Evolutionary conservation across 2,113 vertebrate genomes (phyloP).

Genomic region (Planiliza haematocheilus): DNA sequence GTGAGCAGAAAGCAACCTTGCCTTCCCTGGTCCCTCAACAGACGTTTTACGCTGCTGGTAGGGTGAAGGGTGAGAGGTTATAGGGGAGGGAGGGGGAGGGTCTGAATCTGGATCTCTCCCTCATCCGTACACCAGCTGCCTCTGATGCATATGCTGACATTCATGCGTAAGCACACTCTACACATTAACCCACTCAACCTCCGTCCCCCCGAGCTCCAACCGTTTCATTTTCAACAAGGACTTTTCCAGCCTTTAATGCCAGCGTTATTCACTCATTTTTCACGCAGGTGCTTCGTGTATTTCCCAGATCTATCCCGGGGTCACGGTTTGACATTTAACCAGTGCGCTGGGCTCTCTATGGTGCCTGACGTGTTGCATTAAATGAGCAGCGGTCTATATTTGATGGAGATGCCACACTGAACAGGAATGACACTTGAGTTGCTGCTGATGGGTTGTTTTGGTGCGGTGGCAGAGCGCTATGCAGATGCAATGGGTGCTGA

Average conservation of each 20-base stretch:
- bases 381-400: slow-evolving; percentile 19
- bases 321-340: slow-evolving; percentile 59
- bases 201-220: slow-evolving; percentile 39
- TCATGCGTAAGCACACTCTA: slow-evolving; percentile 68
- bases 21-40: slow-evolving; percentile 59
- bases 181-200: slow-evolving; percentile 71
- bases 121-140: slow-evolving; percentile 75
- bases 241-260: slow-evolving; percentile 49
- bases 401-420: slow-evolving; percentile 25
- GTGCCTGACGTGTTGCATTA: slow-evolving; percentile 38
- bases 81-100: slow-evolving; percentile 50
- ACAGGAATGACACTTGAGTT: slow-evolving; percentile 13
- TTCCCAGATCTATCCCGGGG: slow-evolving; percentile 42
- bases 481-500: slow-evolving; percentile 48
- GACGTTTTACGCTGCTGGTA: slow-evolving; percentile 70
- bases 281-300: slow-evolving; percentile 62
- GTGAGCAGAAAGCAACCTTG: slow-evolving; percentile 70
- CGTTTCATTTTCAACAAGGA: slow-evolving; percentile 57
- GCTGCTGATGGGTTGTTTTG: slow-evolving; percentile 24
- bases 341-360: not conserved
- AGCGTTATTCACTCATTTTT: slow-evolving; percentile 42
- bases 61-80: slow-evolving; percentile 75
- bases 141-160: slow-evolving; percentile 59
- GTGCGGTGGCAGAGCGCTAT: slow-evolving; percentile 1
- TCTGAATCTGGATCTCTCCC: slow-evolving; percentile 64